These are phyloP conservation scores for Prunella fulvescens DNA, from an alignment of 2,113 vertebrate species.

Conservation along the genomic window DNA sequence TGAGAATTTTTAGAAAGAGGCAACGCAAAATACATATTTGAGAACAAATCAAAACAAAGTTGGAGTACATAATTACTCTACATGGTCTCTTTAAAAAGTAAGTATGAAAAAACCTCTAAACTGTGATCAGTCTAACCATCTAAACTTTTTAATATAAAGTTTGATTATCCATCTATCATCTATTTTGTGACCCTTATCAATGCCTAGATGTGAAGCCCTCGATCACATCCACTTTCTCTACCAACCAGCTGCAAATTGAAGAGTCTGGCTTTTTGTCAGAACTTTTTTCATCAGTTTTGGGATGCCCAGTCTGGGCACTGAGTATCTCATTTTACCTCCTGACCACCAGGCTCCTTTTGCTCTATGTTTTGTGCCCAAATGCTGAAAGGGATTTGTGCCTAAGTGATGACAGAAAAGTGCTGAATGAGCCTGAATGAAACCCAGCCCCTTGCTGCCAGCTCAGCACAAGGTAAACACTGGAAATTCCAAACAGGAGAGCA, in stretches of 20 bases:
- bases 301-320: not conserved
- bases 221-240: not conserved
- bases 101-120: not conserved
- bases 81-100: not conserved
- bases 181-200: not conserved
- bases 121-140: not conserved
- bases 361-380: not conserved
- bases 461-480: not conserved
- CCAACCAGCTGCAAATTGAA: not conserved
- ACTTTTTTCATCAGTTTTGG: not conserved
- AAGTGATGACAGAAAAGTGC: not conserved
- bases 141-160: not conserved
- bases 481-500: fast-evolving
- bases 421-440: not conserved
- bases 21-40: not conserved
- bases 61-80: not conserved
- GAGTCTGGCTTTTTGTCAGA: not conserved
- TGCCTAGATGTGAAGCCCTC: fast-evolving
- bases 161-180: not conserved
- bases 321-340: not conserved
- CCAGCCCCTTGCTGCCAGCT: not conserved
- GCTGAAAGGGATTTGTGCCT: not conserved
- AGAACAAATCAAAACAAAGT: not conserved
- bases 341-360: fast-evolving
- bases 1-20: not conserved